Conservation (phyloP, 2,888 invertebrate species). For the Hyalella azteca region DNA sequence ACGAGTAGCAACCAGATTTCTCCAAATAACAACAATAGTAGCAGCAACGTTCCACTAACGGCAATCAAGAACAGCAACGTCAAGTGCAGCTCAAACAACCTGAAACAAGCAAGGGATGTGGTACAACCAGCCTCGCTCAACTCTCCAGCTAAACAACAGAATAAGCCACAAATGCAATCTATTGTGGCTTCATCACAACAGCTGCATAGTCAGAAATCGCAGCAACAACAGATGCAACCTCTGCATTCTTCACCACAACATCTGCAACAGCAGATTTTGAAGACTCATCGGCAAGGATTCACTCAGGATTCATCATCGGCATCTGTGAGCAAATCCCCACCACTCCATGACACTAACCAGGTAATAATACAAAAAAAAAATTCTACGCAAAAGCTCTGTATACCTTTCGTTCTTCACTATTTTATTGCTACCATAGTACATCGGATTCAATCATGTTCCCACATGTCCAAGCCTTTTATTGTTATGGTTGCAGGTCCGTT, state of each 20-base stretch:
- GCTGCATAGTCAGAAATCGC: neutral
- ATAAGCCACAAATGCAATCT: neutral
- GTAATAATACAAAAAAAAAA: too few relatives aligned
- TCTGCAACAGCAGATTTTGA: neutral
- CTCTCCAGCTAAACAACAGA: slow-evolving; percentile 13
- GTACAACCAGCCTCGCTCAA: neutral
- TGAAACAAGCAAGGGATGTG: neutral
- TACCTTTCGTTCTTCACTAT: too few relatives aligned
- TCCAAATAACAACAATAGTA: neutral
- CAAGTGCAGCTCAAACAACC: neutral
- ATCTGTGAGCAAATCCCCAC: slow-evolving; percentile 10
- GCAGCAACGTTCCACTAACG: neutral
- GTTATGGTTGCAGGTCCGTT: too few relatives aligned
- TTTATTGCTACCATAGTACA: too few relatives aligned
- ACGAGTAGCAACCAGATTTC: neutral
- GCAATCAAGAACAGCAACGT: neutral
- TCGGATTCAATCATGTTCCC: too few relatives aligned
- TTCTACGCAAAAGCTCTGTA: too few relatives aligned
- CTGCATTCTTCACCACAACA: neutral
- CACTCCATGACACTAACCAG: neutral
- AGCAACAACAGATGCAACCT: neutral
- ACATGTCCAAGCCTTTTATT: too few relatives aligned
- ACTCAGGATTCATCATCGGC: neutral
- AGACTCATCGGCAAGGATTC: neutral
- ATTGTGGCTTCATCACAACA: slow-evolving; percentile 3